These are phyloP conservation scores for Heteromurus nitidus DNA, from an alignment of 2,888 invertebrate genomes.

Conservation along the genomic window DNA sequence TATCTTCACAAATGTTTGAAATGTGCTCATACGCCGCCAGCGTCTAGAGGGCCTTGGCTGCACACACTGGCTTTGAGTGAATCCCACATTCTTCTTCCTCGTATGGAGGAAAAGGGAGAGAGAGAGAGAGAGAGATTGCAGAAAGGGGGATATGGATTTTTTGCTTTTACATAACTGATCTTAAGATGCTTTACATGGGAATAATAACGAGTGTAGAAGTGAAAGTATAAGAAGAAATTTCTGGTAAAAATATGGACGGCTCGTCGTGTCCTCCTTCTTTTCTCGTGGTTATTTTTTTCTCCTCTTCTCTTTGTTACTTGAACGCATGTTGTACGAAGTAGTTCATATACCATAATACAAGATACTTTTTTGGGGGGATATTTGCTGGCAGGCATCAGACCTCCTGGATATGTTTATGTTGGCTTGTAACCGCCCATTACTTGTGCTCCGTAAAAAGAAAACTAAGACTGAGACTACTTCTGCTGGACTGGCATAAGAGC, in stretches of 20 bases:
- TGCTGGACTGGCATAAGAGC: constrained; percentile 14
- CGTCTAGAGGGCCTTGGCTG: no score
- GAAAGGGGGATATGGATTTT: no score
- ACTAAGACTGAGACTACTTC: constrained; percentile 2
- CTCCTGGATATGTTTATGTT: constrained; percentile 54
- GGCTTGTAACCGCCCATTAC: constrained; percentile 58
- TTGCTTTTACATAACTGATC: neutral
- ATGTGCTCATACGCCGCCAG: no score
- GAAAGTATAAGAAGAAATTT: neutral
- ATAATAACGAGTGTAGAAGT: neutral
- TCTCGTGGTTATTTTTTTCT: constrained; percentile 25
- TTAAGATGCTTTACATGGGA: neutral
- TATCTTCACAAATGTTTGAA: no score
- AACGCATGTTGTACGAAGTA: neutral
- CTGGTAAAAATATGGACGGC: constrained; percentile 24
- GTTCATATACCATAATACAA: no score
- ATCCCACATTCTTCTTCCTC: no score
- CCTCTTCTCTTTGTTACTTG: constrained; percentile 7
- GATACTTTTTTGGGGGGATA: neutral
- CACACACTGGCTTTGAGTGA: no score
- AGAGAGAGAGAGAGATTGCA: no score
- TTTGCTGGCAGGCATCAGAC: constrained; percentile 44
- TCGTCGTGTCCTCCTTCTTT: constrained; percentile 26
- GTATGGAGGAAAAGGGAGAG: no score
- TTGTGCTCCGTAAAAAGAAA: constrained; percentile 42